Evolutionary conservation across 2,113 vertebrate genomes (phyloP).

Genomic region (Nettapus auritus): DNA sequence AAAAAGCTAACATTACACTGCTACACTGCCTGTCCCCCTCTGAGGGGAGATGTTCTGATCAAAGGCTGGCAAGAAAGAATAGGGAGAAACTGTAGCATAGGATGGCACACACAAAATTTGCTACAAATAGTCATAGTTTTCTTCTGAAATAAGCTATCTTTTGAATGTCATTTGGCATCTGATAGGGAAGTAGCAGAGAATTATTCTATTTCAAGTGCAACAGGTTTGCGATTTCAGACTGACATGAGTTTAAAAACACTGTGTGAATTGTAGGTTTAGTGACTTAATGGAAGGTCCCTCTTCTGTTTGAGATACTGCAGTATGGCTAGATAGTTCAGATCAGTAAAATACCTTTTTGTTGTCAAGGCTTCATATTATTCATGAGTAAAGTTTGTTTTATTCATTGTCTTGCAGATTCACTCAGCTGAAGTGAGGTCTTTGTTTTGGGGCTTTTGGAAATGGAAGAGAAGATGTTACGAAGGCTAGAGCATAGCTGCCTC

Average conservation of each 20-base stretch:
- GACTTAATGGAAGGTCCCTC: background rate
- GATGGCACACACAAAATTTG: background rate
- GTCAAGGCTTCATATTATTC: background rate
- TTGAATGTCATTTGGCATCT: background rate
- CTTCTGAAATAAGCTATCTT: background rate
- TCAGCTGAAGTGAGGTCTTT: background rate
- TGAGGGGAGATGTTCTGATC: background rate
- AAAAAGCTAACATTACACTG: background rate
- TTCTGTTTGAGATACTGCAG: background rate
- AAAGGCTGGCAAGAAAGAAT: background rate
- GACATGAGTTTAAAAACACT: background rate
- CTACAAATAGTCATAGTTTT: background rate
- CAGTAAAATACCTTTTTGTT: background rate
- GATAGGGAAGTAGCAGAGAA: background rate
- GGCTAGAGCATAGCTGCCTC: background rate
- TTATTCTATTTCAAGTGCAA: background rate
- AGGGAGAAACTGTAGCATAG: background rate
- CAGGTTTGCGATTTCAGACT: background rate
- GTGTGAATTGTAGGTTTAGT: background rate
- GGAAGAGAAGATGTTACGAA: background rate
- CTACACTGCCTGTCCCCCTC: background rate
- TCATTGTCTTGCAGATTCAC: background rate
- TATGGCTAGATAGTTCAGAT: background rate
- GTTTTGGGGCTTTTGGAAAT: background rate
- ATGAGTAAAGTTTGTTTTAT: background rate